These are phyloP conservation scores for Myotis planiceps DNA, from an alignment of 2,797 vertebrate genomes.

Conservation along the genomic window DNA sequence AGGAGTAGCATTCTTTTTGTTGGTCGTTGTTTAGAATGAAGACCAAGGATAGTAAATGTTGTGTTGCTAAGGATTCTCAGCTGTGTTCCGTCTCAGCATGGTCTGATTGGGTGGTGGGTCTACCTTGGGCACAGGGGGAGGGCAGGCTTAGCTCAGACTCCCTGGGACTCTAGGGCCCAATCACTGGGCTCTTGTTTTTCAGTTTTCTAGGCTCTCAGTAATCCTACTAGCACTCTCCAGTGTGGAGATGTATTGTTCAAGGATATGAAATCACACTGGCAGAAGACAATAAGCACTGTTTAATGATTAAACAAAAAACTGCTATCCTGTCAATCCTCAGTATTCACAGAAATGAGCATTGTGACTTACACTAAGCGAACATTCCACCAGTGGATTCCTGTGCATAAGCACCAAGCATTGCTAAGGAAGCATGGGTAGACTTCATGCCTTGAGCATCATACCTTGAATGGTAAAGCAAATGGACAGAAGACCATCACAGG, in stretches of 20 bases:
- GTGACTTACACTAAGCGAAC: background rate
- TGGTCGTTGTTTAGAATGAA: background rate
- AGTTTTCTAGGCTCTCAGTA: background rate
- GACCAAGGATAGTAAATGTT: background rate
- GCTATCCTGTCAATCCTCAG: background rate
- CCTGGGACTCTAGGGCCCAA: background rate
- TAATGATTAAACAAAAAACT: background rate
- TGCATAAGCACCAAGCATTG: rapidly evolving
- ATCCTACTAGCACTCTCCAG: background rate
- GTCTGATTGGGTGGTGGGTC: too few relatives aligned
- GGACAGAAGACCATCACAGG: background rate
- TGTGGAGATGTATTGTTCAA: background rate
- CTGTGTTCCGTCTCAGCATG: rapidly evolving
- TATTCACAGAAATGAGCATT: background rate
- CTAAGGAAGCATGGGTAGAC: background rate
- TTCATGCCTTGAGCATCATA: background rate
- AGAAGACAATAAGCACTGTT: background rate
- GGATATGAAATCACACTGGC: background rate
- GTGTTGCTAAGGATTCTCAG: background rate
- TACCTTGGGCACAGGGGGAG: too few relatives aligned
- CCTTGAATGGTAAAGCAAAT: background rate
- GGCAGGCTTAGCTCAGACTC: background rate
- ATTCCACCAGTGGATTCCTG: background rate
- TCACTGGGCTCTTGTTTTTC: background rate
- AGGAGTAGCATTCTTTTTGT: background rate